Conservation (phyloP, 2,888 invertebrate species). For the Stegophylla sp. region DNA sequence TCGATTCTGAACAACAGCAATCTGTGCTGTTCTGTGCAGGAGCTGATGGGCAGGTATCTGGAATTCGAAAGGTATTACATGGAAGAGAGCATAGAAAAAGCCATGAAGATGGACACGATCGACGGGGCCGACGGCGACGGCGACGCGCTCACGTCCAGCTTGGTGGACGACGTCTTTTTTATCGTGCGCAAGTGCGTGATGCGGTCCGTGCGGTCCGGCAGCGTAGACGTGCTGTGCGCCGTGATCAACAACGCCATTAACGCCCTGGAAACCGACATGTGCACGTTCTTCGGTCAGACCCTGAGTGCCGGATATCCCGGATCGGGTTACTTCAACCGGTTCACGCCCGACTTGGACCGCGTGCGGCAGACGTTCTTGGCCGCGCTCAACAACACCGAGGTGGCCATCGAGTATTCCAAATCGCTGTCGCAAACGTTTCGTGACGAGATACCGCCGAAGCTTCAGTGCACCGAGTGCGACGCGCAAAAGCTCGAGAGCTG, state of each 20-base stretch:
- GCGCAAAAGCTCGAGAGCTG: constrained; percentile 74
- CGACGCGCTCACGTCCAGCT: constrained; percentile 83
- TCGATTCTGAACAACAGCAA: constrained; percentile 64
- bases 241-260: constrained; percentile 92
- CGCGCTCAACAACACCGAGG: constrained; percentile 88
- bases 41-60: constrained; percentile 85
- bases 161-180: constrained; percentile 97
- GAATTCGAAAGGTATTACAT: constrained; percentile 93
- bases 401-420: constrained; percentile 88
- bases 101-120: constrained; percentile 78
- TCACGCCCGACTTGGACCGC: constrained; percentile 35
- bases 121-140: constrained; percentile 76
- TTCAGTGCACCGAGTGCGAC: constrained; percentile 69
- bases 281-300: constrained; percentile 75
- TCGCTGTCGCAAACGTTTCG: constrained; percentile 81
- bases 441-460: constrained; percentile 69
- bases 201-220: constrained; percentile 70
- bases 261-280: constrained; percentile 84
- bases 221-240: constrained; percentile 94
- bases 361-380: constrained; percentile 68
- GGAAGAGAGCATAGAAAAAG: constrained; percentile 92
- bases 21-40: constrained; percentile 79
- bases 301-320: constrained; percentile 79
- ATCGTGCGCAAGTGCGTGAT: constrained; percentile 93
- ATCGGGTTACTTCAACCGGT: constrained; percentile 74